Evolutionary conservation across 1,140 invertebrate genomes (phyloP), one percentile per base, ranked within the genome.

Genomic region (Lasaia peninsularis): DNA sequence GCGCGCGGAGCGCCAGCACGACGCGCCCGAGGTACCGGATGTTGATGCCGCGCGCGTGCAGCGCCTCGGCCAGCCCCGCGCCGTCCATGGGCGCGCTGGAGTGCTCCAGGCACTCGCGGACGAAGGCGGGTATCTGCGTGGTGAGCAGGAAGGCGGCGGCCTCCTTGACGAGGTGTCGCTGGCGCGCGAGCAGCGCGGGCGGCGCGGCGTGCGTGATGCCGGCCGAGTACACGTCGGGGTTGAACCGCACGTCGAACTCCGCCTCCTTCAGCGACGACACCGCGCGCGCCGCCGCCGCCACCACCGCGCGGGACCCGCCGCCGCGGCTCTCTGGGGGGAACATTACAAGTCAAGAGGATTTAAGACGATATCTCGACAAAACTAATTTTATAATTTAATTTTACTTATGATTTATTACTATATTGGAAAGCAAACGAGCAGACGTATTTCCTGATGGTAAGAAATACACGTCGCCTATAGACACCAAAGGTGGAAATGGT

Each of bases 191-290:
- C 14, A 80, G 78, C 44, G 91, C 90, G 4, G 91, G 90, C 37
- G 94, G 90, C 49, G 93, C 92, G 18, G 92, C 85, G 91, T 99
- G 98, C 53, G 91, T 92, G 33, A 99, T 98, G 58, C 96, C 96
- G 0, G 96, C 95, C 5, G 98, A 99, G 90, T 96, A 99, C 53
- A 99, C 96, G 90, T 99, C 98, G 0, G 98, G 97, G 90, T 99
- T 99, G 86, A 99, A 99, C 51, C 97, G 92, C 56, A 99, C 96
- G 78, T 98, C 97, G 83, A 99, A 99, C 86, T 99, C 97, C 34
- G 93, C 95, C 58, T 97, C 96, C 77, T 97, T 97, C 2, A 99
- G 90, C 2, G 98, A 99, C 0, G 97, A 96, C 12, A 99, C 97
- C 35, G 96, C 94, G 9, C 92, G 84, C 11, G 97, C 96, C 24